phyloP scores from a whole-genome alignment of 2,888 invertebrate species.

The Rotaria magnacalcarata region DNA sequence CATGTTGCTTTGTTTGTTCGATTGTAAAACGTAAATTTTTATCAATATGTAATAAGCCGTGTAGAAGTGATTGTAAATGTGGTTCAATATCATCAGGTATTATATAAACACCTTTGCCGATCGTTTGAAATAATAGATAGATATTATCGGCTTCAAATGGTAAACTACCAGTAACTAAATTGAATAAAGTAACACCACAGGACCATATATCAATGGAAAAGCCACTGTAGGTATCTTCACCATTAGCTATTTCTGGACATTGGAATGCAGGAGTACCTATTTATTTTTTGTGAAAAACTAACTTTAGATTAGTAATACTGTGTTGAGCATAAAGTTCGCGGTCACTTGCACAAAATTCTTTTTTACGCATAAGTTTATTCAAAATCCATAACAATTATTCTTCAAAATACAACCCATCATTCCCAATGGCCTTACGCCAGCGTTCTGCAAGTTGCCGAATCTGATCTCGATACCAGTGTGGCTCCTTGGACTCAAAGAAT shows the following conservation, averaged over 20 bases:
- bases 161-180: slow-evolving; percentile 39
- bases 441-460: too few species aligned
- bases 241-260: slow-evolving; percentile 46
- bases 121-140: slow-evolving; percentile 43
- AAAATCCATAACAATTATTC: too few species aligned
- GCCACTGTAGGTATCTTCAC: slow-evolving; percentile 38
- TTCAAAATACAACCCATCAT: too few species aligned
- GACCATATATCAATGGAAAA: slow-evolving; percentile 45
- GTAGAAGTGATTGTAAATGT: slow-evolving; percentile 15
- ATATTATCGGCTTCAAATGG: slow-evolving; percentile 44
- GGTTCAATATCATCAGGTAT: slow-evolving; percentile 38
- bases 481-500: too few species aligned
- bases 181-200: slow-evolving; percentile 42
- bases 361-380: too few species aligned
- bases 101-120: slow-evolving; percentile 2
- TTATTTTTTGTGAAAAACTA: background rate
- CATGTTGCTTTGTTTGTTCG: slow-evolving; percentile 40
- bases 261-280: slow-evolving; percentile 45
- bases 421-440: too few species aligned
- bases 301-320: background rate
- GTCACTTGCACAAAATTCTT: too few species aligned
- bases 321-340: too few species aligned
- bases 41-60: slow-evolving; percentile 39
- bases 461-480: too few species aligned
- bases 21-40: slow-evolving; percentile 38